A percentile compares a stretch with the other conserved stretches of the same genome.
Conservation (phyloP, 1,140 invertebrate genomes). For the Littorina saxatilis region DNA sequence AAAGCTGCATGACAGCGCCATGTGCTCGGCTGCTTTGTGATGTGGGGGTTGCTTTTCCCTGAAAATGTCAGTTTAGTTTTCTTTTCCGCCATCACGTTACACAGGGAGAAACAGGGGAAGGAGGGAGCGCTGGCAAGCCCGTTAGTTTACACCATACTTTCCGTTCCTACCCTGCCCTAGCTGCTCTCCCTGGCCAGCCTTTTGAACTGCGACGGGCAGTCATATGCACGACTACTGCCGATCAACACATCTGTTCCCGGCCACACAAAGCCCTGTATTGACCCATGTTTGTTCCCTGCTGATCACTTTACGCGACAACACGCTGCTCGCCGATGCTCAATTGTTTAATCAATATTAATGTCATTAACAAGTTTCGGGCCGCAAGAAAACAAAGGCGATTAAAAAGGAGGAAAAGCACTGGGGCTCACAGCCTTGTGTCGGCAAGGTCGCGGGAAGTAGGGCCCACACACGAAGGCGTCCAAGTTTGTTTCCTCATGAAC, state of each 20-base stretch:
- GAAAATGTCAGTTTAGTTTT: no score
- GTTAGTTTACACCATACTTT: no score
- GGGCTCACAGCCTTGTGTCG: neutral
- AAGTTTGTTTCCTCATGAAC: neutral
- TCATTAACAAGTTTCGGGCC: conserved; percentile 30
- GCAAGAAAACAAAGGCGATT: conserved; percentile 31
- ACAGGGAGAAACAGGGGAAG: no score
- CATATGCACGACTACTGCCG: neutral
- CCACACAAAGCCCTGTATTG: conserved; percentile 25
- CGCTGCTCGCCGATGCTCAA: conserved; percentile 17
- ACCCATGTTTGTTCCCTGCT: conserved; percentile 32
- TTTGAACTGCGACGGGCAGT: neutral
- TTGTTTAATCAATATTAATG: conserved; percentile 40
- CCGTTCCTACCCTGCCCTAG: neutral
- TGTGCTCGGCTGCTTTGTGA: no score
- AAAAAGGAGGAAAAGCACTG: conserved; percentile 9
- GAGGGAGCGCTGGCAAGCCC: no score
- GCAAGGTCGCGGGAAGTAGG: neutral
- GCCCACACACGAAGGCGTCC: neutral
- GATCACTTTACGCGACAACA: conserved; percentile 30
- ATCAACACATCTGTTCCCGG: conserved; percentile 26
- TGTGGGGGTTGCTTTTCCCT: no score
- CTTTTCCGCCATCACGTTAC: no score
- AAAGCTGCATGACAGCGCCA: neutral
- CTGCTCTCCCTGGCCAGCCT: neutral